A percentile compares a stretch with the other conserved stretches of the same genome.
These are phyloP conservation scores for Anoplius nigerrimus DNA, from an alignment of 2,888 invertebrate genomes.

Conservation along the genomic window DNA sequence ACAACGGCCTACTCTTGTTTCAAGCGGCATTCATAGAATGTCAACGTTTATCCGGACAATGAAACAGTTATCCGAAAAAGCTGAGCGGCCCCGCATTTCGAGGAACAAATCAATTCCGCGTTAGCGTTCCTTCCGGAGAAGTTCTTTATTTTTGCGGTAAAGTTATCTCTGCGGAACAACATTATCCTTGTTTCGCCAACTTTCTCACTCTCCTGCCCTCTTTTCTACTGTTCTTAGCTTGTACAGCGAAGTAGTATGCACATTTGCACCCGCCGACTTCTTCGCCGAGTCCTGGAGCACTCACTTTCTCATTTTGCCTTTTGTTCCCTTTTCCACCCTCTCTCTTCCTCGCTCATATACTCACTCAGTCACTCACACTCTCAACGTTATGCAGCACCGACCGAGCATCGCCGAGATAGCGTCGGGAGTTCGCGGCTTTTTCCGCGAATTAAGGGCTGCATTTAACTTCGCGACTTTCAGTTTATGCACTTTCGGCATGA, in stretches of 20 bases:
- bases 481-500: conserved; percentile 32
- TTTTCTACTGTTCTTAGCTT: background rate
- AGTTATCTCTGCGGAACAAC: no score
- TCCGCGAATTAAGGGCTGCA: conserved; percentile 57
- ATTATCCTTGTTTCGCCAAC: background rate
- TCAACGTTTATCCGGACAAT: no score
- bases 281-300: no score
- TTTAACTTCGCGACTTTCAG: conserved; percentile 58
- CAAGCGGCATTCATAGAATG: no score
- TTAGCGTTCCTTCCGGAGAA: no score
- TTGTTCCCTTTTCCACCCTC: conserved; percentile 4
- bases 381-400: background rate
- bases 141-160: no score
- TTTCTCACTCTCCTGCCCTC: background rate
- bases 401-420: conserved; percentile 32
- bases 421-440: conserved; percentile 20
- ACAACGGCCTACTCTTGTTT: no score
- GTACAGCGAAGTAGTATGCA: background rate
- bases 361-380: background rate
- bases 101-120: no score
- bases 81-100: background rate
- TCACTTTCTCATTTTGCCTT: no score
- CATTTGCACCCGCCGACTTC: background rate
- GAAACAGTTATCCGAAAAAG: no score
- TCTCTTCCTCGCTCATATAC: background rate